Conservation (phyloP, 2,797 vertebrate species). For the Pangasius mekongensis region DNA sequence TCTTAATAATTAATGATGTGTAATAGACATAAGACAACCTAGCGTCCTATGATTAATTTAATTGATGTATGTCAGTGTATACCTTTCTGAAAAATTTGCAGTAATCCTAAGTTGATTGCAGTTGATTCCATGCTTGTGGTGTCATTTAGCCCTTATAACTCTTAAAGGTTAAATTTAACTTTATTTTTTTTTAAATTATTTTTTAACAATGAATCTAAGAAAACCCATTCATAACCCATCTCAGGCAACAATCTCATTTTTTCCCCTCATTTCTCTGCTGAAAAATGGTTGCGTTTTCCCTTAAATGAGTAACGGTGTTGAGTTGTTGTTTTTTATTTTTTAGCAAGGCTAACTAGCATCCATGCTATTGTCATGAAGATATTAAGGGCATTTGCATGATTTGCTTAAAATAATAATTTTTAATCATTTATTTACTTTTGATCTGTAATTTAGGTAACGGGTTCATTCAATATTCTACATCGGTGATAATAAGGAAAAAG, state of each 20-base stretch:
- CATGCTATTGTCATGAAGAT: neutral
- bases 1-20: slow-evolving; percentile 30
- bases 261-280: neutral
- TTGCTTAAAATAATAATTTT: neutral
- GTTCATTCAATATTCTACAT: neutral
- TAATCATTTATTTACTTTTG: neutral
- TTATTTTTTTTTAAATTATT: neutral
- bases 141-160: neutral
- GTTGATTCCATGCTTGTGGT: neutral
- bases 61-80: neutral
- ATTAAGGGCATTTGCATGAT: neutral
- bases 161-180: neutral
- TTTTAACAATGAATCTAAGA: neutral
- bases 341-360: neutral
- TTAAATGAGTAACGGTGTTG: neutral
- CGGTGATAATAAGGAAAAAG: neutral
- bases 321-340: neutral
- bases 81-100: neutral
- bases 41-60: neutral
- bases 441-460: neutral
- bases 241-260: neutral
- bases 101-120: neutral
- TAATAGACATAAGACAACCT: slow-evolving; percentile 6
- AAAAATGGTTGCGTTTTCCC: neutral
- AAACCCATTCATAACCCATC: neutral